Evolutionary conservation across 2,113 vertebrate genomes (phyloP).

Genomic region (Callionymus lyra): DNA sequence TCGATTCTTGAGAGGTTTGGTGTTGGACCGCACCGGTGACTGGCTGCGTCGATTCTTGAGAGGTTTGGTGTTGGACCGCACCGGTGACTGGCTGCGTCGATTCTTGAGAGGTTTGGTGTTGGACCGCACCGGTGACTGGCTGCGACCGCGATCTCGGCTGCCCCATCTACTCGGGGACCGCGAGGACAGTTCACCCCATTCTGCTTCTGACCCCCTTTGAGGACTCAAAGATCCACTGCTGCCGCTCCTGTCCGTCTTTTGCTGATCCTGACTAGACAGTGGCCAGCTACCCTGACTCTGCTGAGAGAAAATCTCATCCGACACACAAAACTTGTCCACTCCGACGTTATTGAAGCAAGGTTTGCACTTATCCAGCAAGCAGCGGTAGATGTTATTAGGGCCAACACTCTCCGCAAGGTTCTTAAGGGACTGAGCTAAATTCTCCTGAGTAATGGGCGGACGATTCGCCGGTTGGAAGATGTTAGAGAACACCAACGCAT

Average conservation of each 20-base stretch:
- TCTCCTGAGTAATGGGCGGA: background rate
- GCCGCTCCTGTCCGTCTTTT: background rate
- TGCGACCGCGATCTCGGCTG: too few species aligned
- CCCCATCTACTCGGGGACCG: too few species aligned
- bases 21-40: too few species aligned
- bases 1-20: too few species aligned
- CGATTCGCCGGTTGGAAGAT: background rate
- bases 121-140: too few species aligned
- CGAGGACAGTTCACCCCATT: too few species aligned
- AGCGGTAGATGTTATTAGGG: conserved; percentile 6
- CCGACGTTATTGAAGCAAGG: too few species aligned
- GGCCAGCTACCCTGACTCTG: background rate
- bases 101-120: too few species aligned
- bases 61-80: too few species aligned
- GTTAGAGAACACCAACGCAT: conserved; percentile 6
- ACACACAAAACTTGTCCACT: background rate
- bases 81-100: too few species aligned
- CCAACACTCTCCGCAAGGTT: background rate
- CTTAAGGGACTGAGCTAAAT: background rate
- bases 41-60: too few species aligned
- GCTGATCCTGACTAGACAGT: background rate
- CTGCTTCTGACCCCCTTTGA: background rate
- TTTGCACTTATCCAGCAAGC: background rate
- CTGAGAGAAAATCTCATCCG: background rate
- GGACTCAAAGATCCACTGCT: background rate